A percentile compares a stretch with the other conserved stretches of the same genome.
Conservation (phyloP, 92 coral and sea anemone species). For the Bergia sp. region DNA sequence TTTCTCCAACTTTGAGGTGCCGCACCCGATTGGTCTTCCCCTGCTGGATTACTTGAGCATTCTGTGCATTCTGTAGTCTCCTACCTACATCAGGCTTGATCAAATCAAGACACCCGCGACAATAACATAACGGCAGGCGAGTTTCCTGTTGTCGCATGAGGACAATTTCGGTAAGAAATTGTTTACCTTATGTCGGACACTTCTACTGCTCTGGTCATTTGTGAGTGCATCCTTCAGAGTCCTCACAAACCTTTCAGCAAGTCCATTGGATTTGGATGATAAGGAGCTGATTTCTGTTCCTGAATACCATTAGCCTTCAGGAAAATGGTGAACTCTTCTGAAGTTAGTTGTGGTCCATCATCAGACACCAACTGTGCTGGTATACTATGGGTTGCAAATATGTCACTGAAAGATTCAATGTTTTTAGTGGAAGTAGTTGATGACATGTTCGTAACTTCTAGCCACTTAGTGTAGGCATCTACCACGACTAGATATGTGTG, state of each 20-base stretch:
- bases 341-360: constrained; percentile 34
- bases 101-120: constrained; percentile 35
- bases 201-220: constrained; percentile 11
- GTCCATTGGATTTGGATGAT: constrained; percentile 32
- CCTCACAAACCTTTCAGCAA: constrained; percentile 38
- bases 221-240: constrained; percentile 15
- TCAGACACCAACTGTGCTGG: not conserved
- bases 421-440: too few species aligned
- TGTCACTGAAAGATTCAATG: too few species aligned
- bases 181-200: constrained; percentile 23
- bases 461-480: constrained; percentile 54
- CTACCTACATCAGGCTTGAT: constrained; percentile 27
- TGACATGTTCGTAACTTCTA: constrained; percentile 35
- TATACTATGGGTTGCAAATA: not conserved
- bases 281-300: constrained; percentile 18
- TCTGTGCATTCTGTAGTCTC: not conserved
- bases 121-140: constrained; percentile 45
- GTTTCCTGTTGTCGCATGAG: constrained; percentile 32
- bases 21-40: not conserved
- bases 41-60: not conserved
- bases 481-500: constrained; percentile 38
- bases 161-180: constrained; percentile 7
- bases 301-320: not conserved
- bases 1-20: constrained; percentile 20
- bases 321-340: not conserved